Conservation (phyloP, 2,888 invertebrate genomes). For the Phyllotreta cruciferae region DNA sequence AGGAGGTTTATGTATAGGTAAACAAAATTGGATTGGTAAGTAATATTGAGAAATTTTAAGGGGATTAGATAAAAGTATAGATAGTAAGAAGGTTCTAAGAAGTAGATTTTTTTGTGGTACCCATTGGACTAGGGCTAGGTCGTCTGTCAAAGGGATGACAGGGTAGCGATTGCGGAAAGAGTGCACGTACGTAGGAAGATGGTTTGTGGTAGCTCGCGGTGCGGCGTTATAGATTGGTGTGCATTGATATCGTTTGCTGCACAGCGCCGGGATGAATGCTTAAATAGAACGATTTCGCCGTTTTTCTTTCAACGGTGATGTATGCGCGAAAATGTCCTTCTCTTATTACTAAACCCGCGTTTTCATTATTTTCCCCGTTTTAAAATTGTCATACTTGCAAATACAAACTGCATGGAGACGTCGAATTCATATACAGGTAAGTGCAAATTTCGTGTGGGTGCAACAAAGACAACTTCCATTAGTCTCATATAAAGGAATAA, state of each 20-base stretch:
- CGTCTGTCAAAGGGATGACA: conserved; percentile 47
- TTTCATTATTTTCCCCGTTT: not conserved
- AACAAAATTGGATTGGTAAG: too few relatives aligned
- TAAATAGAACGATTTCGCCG: conserved; percentile 20
- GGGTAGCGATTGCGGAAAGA: conserved; percentile 47
- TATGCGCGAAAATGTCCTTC: conserved; percentile 15
- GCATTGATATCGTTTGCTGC: conserved; percentile 38
- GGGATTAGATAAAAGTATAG: too few relatives aligned
- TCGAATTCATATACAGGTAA: too few relatives aligned
- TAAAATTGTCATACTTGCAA: too few relatives aligned
- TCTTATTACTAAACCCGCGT: not conserved
- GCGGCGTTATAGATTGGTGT: conserved; percentile 49
- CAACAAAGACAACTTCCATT: too few relatives aligned
- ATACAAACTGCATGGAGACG: too few relatives aligned
- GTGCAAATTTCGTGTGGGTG: too few relatives aligned
- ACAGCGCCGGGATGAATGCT: conserved; percentile 29
- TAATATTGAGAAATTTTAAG: too few relatives aligned
- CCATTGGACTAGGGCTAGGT: not conserved
- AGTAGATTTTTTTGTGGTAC: not conserved
- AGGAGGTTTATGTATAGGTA: too few relatives aligned
- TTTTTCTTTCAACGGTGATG: conserved; percentile 2
- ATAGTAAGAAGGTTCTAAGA: too few relatives aligned
- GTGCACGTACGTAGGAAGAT: conserved; percentile 48
- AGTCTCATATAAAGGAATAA: too few relatives aligned
- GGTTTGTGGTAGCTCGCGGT: conserved; percentile 29